Conservation (phyloP, 2,113 vertebrate genomes). For the Bostrychus sinensis region DNA sequence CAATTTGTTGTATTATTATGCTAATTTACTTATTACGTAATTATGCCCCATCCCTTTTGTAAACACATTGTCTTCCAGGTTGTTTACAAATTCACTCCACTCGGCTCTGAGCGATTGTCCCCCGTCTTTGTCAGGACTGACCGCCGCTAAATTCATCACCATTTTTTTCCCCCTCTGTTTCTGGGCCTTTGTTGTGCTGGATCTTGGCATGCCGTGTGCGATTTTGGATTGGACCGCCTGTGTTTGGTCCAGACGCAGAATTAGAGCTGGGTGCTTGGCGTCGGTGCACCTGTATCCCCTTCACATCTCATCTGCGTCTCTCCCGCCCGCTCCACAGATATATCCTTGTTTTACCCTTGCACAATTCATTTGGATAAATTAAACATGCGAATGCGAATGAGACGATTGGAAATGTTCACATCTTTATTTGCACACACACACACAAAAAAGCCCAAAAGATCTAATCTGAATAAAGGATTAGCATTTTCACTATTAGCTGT, state of each 20-base stretch:
- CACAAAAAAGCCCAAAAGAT: background rate
- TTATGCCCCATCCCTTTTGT: background rate
- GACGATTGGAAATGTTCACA: constrained; percentile 8
- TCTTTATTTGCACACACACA: background rate
- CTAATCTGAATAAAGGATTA: background rate
- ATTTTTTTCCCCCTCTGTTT: background rate
- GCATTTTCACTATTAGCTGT: background rate
- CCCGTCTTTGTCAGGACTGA: constrained; percentile 21
- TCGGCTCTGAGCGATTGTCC: constrained; percentile 28
- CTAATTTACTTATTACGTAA: constrained; percentile 1
- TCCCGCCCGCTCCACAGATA: background rate
- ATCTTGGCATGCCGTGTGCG: constrained; percentile 31
- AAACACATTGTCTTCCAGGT: background rate
- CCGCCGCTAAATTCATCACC: constrained; percentile 39
- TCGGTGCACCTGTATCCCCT: constrained; percentile 64
- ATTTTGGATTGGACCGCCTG: constrained; percentile 39
- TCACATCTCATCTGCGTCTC: constrained; percentile 48
- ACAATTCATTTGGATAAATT: constrained; percentile 32
- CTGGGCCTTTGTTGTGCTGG: constrained; percentile 9
- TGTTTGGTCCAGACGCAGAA: constrained; percentile 48
- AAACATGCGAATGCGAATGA: constrained; percentile 2
- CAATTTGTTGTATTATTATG: constrained; percentile 13
- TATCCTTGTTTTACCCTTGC: constrained; percentile 13
- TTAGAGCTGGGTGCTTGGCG: constrained; percentile 50
- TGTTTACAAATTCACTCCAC: background rate